These are phyloP conservation scores for Campopleginae sp. DNA, from an alignment of 2,888 invertebrate genomes.

Conservation along the genomic window DNA sequence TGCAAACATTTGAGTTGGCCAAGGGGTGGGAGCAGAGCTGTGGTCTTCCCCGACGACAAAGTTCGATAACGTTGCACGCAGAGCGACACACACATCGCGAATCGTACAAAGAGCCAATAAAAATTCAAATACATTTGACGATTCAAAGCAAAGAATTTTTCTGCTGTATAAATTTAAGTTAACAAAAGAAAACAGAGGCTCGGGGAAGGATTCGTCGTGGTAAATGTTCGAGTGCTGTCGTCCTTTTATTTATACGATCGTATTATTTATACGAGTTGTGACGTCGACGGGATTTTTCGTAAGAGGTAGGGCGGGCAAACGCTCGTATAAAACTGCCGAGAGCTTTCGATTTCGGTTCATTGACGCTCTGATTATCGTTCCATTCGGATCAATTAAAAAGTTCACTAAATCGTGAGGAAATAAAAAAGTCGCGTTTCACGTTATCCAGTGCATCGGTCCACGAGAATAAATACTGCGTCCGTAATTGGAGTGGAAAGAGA, in stretches of 20 bases:
- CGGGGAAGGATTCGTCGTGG: background rate
- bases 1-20: slow-evolving; percentile 44
- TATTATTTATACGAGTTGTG: slow-evolving; percentile 33
- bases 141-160: slow-evolving; percentile 3
- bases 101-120: slow-evolving; percentile 57
- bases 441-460: slow-evolving; percentile 29
- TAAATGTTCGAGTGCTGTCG: slow-evolving; percentile 2
- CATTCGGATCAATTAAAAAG: slow-evolving; percentile 37
- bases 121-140: slow-evolving; percentile 52
- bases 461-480: slow-evolving; percentile 11
- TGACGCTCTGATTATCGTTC: slow-evolving; percentile 61
- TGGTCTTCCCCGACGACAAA: slow-evolving; percentile 52
- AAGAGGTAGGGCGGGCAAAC: slow-evolving; percentile 69
- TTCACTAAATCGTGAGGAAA: slow-evolving; percentile 7
- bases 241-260: background rate
- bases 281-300: slow-evolving; percentile 55
- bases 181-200: background rate
- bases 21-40: slow-evolving; percentile 1
- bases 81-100: slow-evolving; percentile 10
- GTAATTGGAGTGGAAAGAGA: slow-evolving; percentile 56
- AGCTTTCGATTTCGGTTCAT: slow-evolving; percentile 76
- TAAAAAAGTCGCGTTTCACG: slow-evolving; percentile 16
- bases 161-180: slow-evolving; percentile 23
- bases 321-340: slow-evolving; percentile 75
- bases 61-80: slow-evolving; percentile 31